These are phyloP conservation scores for Eurois occulta DNA, from an alignment of 2,888 invertebrate genomes.

Conservation along the genomic window DNA sequence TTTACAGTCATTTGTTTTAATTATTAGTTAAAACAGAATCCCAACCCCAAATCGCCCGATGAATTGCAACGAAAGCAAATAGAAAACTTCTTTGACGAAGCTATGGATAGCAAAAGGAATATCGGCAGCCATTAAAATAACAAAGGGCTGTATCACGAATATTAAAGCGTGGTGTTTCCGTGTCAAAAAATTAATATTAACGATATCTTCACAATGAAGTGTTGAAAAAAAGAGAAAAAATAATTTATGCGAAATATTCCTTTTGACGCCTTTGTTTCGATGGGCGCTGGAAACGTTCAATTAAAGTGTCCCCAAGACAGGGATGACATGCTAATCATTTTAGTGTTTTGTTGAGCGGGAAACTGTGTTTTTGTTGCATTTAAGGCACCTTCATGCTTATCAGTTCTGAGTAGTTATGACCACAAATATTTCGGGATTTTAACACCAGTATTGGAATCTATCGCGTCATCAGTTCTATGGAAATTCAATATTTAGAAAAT, in stretches of 20 bases:
- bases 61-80: conserved; percentile 59
- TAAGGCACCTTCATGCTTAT: background rate
- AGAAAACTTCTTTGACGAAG: conserved; percentile 59
- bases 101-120: conserved; percentile 65
- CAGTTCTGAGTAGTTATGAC: background rate
- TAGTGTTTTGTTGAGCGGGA: conserved; percentile 49
- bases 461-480: background rate
- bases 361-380: conserved; percentile 12
- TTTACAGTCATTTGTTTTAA: conserved; percentile 43
- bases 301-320: conserved; percentile 78
- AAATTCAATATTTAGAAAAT: background rate
- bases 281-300: conserved; percentile 81
- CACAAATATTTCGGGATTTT: background rate
- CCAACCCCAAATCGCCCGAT: conserved; percentile 45
- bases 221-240: conserved; percentile 83
- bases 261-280: conserved; percentile 87
- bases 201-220: conserved; percentile 89
- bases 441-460: background rate
- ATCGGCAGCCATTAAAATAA: conserved; percentile 85
- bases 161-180: conserved; percentile 86
- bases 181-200: conserved; percentile 90
- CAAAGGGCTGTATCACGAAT: conserved; percentile 87
- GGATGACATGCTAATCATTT: conserved; percentile 62
- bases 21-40: conserved; percentile 36
- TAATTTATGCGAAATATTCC: conserved; percentile 89